Conservation (phyloP, 2,113 vertebrate genomes). For the Corythoichthys intestinalis region DNA sequence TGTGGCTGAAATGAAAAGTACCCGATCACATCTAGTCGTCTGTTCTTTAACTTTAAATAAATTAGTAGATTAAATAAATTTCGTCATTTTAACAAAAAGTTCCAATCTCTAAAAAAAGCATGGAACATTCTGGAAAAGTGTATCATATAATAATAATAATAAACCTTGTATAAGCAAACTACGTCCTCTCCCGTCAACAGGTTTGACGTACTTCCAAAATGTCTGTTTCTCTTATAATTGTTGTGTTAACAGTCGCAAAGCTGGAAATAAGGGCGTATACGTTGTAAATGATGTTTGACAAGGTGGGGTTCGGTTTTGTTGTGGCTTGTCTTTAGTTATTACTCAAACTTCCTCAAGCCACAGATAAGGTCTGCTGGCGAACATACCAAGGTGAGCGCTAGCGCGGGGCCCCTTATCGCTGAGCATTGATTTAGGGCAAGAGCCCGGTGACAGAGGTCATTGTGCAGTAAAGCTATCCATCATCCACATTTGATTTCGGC, state of each 20-base stretch:
- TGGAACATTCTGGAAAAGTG: background rate
- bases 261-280: conserved; percentile 70
- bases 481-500: conserved; percentile 70
- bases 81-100: background rate
- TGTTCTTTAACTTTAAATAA: too few species aligned
- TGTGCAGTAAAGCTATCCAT: conserved; percentile 72
- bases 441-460: conserved; percentile 78
- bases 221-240: conserved; percentile 83
- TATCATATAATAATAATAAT: too few species aligned
- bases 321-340: conserved; percentile 93
- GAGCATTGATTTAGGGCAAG: conserved; percentile 82
- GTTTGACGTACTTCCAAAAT: conserved; percentile 70
- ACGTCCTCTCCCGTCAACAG: conserved; percentile 50
- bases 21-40: too few species aligned
- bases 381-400: conserved; percentile 73
- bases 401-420: conserved; percentile 78
- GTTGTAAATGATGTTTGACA: conserved; percentile 99
- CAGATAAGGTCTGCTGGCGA: conserved; percentile 80
- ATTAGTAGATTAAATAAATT: background rate
- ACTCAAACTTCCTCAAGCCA: conserved; percentile 82
- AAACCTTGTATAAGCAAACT: background rate
- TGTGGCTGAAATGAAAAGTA: too few species aligned
- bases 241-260: conserved; percentile 77
- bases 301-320: conserved; percentile 87
- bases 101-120: background rate